Base-by-base conservation (phyloP, 2,888 invertebrate species). In the Meiosimyza platycephala region DNA sequence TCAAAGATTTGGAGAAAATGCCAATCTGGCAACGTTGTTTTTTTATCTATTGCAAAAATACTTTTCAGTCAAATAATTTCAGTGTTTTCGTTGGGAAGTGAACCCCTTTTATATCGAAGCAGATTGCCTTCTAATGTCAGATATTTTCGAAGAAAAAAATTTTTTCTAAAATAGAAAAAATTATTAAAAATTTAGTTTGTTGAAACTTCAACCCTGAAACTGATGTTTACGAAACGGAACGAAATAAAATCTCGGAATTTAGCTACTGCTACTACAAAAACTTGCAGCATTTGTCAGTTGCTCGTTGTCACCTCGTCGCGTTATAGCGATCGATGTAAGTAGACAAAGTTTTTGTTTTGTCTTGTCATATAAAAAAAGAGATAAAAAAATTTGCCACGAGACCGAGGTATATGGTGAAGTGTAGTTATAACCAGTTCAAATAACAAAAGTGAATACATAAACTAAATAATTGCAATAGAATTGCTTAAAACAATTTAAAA, bases 361-460 rank as follows among this genome's bases (percentile, higher is more conserved):
- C 52, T 59, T 67, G 71, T 71, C 62, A 70, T 3, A 66, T 57
- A 16, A 62, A 28, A n/a, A 28, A 60, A 72, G 47, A 40, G 47
- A 60, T 7, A 71, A 55, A 70, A 28, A 62, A 73, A 60, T 62
- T 71, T 73, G 73, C 73, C 73, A 73, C 73, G 73, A 73, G 54
- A 54, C 59, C 70, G 73, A 55, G 13, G 62, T 54, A 15, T 51
- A 15, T 59, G 4, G 28, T 60, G n/a, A 47, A 52, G 48, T 52
- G 11, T 12, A 51, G 47, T 15, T 54, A 47, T n/a, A 28, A 52
- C 55, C 54, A 22, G 67, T 60, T 33, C n/a, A 48, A 72, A 40
- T 47, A 63, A 52, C 6, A 48, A 16, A 63, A 63, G 63, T 40
- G 6, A 47, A 63, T 40, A 40, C 13, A n/a, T 47, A 13, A 4